Percentiles rank a stretch among this genome's conserved stretches.
Evolutionary conservation across 2,888 invertebrate species (phyloP).

Genomic region (Mechanitis mazaeus): DNA sequence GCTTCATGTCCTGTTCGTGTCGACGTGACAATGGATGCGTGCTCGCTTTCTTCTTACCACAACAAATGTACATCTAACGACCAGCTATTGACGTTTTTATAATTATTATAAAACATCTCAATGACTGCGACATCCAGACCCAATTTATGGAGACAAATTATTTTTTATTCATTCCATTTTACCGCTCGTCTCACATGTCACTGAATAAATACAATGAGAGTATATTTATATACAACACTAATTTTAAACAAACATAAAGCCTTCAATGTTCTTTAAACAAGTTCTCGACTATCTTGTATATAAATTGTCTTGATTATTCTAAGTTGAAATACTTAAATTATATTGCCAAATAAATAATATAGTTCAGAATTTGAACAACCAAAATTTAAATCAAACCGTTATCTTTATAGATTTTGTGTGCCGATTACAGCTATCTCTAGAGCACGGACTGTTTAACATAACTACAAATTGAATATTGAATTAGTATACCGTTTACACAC

Average conservation of each 20-base stretch:
- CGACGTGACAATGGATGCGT: slow-evolving; percentile 48
- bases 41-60: slow-evolving; percentile 30
- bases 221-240: too few species aligned
- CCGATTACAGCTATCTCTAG: slow-evolving; percentile 3
- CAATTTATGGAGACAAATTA: slow-evolving; percentile 17
- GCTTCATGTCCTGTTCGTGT: slow-evolving; percentile 55
- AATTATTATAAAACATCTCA: slow-evolving; percentile 25
- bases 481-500: slow-evolving; percentile 28
- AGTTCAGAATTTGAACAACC: background rate
- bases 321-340: slow-evolving; percentile 1
- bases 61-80: slow-evolving; percentile 13
- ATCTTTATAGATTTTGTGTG: slow-evolving; percentile 6
- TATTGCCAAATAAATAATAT: slow-evolving; percentile 4
- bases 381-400: slow-evolving; percentile 6
- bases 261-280: too few species aligned
- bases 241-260: too few species aligned
- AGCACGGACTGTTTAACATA: slow-evolving; percentile 18
- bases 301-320: background rate
- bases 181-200: background rate
- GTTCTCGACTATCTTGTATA: too few species aligned
- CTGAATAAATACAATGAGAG: too few species aligned
- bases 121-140: slow-evolving; percentile 9
- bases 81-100: slow-evolving; percentile 24
- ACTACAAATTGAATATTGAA: slow-evolving; percentile 30
- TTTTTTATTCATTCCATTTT: slow-evolving; percentile 14